Percentiles rank a stretch among this genome's conserved stretches.
Conservation (phyloP, 2,888 invertebrate species). For the Chrysodeixis includens region DNA sequence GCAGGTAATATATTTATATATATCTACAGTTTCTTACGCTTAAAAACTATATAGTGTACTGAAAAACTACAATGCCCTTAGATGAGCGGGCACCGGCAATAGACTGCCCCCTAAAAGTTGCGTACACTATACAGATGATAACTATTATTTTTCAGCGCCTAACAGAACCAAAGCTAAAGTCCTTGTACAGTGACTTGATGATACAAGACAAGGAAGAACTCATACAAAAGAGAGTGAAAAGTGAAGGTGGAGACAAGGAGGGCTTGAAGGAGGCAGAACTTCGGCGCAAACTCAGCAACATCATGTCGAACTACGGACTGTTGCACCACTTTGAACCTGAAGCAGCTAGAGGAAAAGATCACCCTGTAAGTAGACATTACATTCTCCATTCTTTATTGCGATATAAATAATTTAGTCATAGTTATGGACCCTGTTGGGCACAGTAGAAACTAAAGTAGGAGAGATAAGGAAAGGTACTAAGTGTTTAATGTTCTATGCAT, state of each 20-base stretch:
- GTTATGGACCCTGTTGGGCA: no score
- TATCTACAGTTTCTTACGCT: neutral
- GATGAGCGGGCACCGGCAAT: neutral
- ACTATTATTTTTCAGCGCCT: slow-evolving; percentile 90
- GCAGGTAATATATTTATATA: slow-evolving; percentile 90
- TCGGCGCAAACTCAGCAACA: slow-evolving; percentile 93
- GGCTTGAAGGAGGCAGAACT: slow-evolving; percentile 95
- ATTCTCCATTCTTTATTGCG: no score
- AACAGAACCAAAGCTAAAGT: slow-evolving; percentile 95
- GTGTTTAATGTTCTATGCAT: no score
- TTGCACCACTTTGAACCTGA: slow-evolving; percentile 94
- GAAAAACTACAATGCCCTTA: neutral
- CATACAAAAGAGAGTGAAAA: slow-evolving; percentile 93
- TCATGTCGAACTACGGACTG: slow-evolving; percentile 95
- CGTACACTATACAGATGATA: neutral
- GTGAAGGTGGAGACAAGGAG: slow-evolving; percentile 96
- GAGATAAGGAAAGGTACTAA: no score
- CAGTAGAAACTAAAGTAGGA: no score
- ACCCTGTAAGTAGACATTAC: slow-evolving; percentile 78
- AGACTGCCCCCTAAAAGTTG: neutral
- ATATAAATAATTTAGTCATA: no score
- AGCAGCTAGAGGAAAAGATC: slow-evolving; percentile 89
- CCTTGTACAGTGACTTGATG: slow-evolving; percentile 96
- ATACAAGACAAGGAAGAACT: slow-evolving; percentile 98
- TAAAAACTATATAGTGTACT: neutral